Evolutionary conservation across 2,797 vertebrate species (phyloP).

Genomic region (Enteromius mattozi): DNA sequence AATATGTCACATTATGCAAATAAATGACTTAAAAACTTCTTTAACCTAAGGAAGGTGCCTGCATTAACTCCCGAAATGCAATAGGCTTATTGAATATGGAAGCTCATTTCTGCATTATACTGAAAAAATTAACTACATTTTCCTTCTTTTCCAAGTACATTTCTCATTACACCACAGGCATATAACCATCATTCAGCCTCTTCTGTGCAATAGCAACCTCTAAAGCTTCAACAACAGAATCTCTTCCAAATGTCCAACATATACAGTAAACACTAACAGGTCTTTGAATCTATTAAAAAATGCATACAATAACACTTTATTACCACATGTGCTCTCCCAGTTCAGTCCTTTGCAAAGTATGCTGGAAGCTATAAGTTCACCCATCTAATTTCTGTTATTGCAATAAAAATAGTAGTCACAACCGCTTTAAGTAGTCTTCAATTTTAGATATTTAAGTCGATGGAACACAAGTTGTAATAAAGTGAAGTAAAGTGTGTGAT

Average conservation of each 20-base stretch:
- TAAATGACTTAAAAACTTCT: not conserved
- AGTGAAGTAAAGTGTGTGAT: not conserved
- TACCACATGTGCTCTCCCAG: not conserved
- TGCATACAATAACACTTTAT: not conserved
- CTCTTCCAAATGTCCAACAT: not conserved
- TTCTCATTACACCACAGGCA: not conserved
- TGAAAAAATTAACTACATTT: not conserved
- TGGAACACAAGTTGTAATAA: not conserved
- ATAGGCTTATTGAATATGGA: slow-evolving; percentile 43
- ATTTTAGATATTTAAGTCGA: not conserved
- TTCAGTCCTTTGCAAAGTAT: not conserved
- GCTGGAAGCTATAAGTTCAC: not conserved
- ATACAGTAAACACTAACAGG: not conserved
- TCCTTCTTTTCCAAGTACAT: not conserved
- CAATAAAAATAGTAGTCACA: not conserved
- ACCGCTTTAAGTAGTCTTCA: not conserved
- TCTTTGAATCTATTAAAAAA: not conserved
- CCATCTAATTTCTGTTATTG: not conserved
- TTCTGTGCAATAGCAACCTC: not conserved
- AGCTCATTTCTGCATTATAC: not conserved
- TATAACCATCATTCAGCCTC: not conserved
- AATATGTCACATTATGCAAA: not conserved
- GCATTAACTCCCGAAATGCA: slow-evolving; percentile 48
- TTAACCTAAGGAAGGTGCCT: not conserved
- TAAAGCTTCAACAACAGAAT: not conserved